Base-by-base conservation (phyloP, 2,113 vertebrate species). In the Tragelaphus strepsiceros region DNA sequence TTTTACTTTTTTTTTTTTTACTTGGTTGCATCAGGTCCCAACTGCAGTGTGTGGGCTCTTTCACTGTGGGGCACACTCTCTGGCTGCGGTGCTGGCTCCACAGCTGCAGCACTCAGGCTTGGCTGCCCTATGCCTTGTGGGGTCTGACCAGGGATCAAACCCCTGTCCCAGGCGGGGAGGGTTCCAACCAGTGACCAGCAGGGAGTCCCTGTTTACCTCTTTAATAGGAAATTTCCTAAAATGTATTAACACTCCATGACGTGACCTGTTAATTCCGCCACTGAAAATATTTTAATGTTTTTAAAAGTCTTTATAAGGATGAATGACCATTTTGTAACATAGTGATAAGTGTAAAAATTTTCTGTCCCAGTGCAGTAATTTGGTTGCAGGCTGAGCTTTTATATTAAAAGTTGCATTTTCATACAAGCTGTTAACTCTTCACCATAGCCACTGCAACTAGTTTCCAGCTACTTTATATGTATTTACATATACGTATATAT, bases 211-310 rank as follows among this genome's bases (percentile, higher is more conserved):
- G 51, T 19, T 88, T 39, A 78, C 4, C 89, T 74, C 30, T 95
- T 90, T 93, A 30, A 82, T 9, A 43, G 30, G 64, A 74, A 84
- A 3, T 67, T 88, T 97, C 58, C 80, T 93, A 56, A 78, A 80
- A 16, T 35, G 1, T 56, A 71, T 39, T 81, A 49, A 59, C 2
- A 17, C 83, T 95, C 46, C 19, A 67, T 94, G 59, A 88, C 43
- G 54, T 94, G 59, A 88, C 32, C 49, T 92, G 26, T n/a, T 80
- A 88, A 93, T 61, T 87, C 95, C 39, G 49, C 64, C 84, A 94
- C 13, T 88, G n/a, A 81, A 92, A 96, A 88, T 88, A 85, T 24
- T 91, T 62, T 88, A 64, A 77, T 82, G 14, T 49, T 91, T 90
- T 80, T 1, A 59, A 28, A 85, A 17, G 32, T 71, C 30, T 90